Base-by-base conservation (phyloP, 1,140 invertebrate genomes). In the Brachystomella parvula region DNA sequence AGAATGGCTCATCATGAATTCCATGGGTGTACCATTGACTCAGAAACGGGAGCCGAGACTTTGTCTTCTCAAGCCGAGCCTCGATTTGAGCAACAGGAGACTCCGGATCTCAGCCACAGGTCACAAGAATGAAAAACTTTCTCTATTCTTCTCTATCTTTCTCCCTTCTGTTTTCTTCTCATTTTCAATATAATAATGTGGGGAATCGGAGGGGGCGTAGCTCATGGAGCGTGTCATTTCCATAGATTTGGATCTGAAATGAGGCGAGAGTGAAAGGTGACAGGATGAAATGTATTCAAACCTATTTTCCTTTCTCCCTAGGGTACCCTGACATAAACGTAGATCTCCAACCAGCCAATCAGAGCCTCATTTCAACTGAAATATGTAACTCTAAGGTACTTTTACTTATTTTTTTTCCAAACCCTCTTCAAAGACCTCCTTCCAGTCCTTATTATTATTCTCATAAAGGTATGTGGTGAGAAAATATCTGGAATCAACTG, bases 401-500 rank as follows among this genome's bases (percentile, higher is more conserved):
- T n/a, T n/a, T n/a, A n/a, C n/a, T n/a, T n/a, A n/a, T n/a, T n/a
- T n/a, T n/a, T n/a, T n/a, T n/a, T n/a, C n/a, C n/a, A n/a, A n/a
- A n/a, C n/a, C n/a, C n/a, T n/a, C n/a, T n/a, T n/a, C n/a, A n/a
- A n/a, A n/a, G n/a, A n/a, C n/a, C n/a, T n/a, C n/a, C n/a, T n/a
- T n/a, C n/a, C n/a, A n/a, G n/a, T n/a, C n/a, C n/a, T n/a, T n/a
- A n/a, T n/a, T n/a, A n/a, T n/a, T n/a, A n/a, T n/a, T n/a, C n/a
- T n/a, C n/a, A n/a, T n/a, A n/a, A n/a, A 90, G 83, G 85, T 95
- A n/a, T 95, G 92, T 76, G 86, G 86, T 19, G 89, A 92, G 74
- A 83, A 83, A 72, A 82, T 95, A 0, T 79, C 86, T 73, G 89
- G 89, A 1, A 80, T 81, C 60, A 90, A 96, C 77, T 95, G 91